These are phyloP conservation scores for Flabesymbios commensalis DNA, from an alignment of 2,888 invertebrate genomes.

Conservation along the genomic window DNA sequence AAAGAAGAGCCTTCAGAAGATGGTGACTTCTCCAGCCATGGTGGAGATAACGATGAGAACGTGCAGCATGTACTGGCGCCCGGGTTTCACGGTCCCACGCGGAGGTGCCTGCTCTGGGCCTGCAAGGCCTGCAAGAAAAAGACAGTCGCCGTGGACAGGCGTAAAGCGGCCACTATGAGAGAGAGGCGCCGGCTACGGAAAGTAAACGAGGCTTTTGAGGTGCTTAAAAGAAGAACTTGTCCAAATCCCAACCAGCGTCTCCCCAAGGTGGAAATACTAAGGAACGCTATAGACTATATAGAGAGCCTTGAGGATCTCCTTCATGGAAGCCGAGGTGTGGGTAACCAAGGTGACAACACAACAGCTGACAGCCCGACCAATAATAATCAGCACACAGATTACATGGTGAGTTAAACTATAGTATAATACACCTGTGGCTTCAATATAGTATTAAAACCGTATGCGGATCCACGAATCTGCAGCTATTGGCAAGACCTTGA, in stretches of 20 bases:
- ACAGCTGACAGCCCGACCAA: no score
- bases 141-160: conserved; percentile 89
- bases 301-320: conserved; percentile 68
- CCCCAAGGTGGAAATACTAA: conserved; percentile 95
- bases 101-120: conserved; percentile 89
- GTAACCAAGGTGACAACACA: no score
- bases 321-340: conserved; percentile 45
- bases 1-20: not conserved
- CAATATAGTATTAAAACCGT: no score
- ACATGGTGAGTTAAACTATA: no score
- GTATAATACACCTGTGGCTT: no score
- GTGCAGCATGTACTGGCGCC: conserved; percentile 62
- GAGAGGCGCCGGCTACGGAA: conserved; percentile 90
- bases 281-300: conserved; percentile 97
- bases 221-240: conserved; percentile 87
- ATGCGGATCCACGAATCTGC: no score
- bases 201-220: conserved; percentile 98
- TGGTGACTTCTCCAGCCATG: not conserved
- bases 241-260: conserved; percentile 94
- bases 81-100: conserved; percentile 57
- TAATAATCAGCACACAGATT: no score
- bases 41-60: conserved; percentile 39
- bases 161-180: conserved; percentile 95
- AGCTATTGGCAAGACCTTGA: no score
- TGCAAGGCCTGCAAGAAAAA: conserved; percentile 94